Evolutionary conservation across 2,797 vertebrate genomes (phyloP).

Genomic region (Mycteria americana): DNA sequence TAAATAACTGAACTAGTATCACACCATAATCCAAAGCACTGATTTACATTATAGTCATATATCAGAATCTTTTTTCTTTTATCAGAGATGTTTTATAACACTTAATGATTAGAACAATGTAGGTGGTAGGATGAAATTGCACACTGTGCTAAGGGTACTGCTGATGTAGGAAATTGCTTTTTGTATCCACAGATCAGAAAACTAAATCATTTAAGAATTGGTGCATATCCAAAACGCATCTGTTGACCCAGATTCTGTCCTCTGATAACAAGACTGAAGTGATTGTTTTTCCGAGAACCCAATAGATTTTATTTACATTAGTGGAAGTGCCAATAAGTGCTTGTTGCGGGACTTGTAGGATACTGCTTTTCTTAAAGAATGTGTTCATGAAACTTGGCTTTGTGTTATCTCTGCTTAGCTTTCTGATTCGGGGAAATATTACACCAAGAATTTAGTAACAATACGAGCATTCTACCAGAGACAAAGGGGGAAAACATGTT

Average conservation of each 20-base stretch:
- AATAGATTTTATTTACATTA: slow-evolving; percentile 72
- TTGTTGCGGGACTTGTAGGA: slow-evolving; percentile 43
- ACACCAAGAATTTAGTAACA: background rate
- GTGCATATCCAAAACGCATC: slow-evolving; percentile 74
- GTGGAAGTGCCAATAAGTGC: slow-evolving; percentile 49
- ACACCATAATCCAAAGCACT: slow-evolving; percentile 83
- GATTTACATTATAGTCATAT: slow-evolving; percentile 81
- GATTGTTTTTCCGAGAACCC: slow-evolving; percentile 78
- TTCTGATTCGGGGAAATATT: background rate
- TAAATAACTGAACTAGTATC: slow-evolving; percentile 84
- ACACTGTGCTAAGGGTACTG: slow-evolving; percentile 70
- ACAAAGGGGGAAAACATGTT: background rate
- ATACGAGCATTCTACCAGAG: background rate
- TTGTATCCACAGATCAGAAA: slow-evolving; percentile 74
- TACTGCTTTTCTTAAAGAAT: slow-evolving; percentile 49
- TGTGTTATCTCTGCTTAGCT: background rate
- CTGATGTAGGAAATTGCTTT: slow-evolving; percentile 81
- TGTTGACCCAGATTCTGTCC: slow-evolving; percentile 78
- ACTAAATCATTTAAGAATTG: slow-evolving; percentile 76
- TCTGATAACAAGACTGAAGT: slow-evolving; percentile 66
- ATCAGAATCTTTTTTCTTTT: slow-evolving; percentile 74
- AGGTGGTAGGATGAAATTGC: slow-evolving; percentile 63
- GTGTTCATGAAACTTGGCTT: background rate
- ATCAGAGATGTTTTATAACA: slow-evolving; percentile 63
- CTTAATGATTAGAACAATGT: slow-evolving; percentile 61